Conservation (phyloP, 1,140 invertebrate genomes). For the Acromyrmex charruanus region DNA sequence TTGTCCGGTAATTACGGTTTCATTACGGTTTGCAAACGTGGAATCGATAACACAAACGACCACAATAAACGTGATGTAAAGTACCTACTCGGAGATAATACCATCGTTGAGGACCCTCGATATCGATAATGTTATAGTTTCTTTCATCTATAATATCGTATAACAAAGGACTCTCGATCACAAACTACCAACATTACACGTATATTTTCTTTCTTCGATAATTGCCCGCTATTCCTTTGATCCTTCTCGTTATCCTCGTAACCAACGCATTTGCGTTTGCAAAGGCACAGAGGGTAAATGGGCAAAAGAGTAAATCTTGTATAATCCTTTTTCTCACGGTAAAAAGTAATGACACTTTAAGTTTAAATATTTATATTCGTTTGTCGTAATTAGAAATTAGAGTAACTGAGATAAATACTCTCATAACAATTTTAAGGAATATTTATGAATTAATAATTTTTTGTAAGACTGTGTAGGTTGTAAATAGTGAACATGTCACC, state of each 20-base stretch:
- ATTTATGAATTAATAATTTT: not conserved
- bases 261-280: not conserved
- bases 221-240: conserved; percentile 42
- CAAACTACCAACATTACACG: not conserved
- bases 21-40: conserved; percentile 42
- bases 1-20: conserved; percentile 59
- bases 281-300: not conserved
- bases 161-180: conserved; percentile 39
- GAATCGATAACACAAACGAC: conserved; percentile 38
- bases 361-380: not conserved
- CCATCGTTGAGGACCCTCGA: not conserved
- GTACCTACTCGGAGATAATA: conserved; percentile 32
- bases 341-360: not conserved
- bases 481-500: not conserved
- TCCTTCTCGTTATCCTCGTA: conserved; percentile 33
- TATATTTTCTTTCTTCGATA: conserved; percentile 24
- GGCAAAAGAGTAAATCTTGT: not conserved
- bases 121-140: conserved; percentile 44
- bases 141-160: conserved; percentile 34
- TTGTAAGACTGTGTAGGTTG: not conserved
- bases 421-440: not conserved
- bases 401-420: not conserved
- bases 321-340: not conserved
- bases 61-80: conserved; percentile 23
- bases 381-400: not conserved